These are phyloP conservation scores for Lepidochrysops patricia DNA, from an alignment of 2,888 invertebrate species.

Conservation along the genomic window DNA sequence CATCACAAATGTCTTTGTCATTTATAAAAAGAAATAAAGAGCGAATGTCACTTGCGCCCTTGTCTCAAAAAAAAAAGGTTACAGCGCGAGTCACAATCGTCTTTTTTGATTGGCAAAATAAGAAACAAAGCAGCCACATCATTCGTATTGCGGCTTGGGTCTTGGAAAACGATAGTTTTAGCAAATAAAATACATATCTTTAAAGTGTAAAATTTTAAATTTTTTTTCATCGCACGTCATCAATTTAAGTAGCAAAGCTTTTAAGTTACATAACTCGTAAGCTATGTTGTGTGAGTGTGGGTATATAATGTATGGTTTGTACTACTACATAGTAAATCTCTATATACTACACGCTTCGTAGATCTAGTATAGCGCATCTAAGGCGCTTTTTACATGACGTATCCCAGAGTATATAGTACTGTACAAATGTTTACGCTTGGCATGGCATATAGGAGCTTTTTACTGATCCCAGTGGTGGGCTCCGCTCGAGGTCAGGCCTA, in stretches of 20 bases:
- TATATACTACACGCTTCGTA: not conserved
- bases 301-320: too few relatives aligned
- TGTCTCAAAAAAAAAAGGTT: not conserved
- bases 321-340: too few relatives aligned
- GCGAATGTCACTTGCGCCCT: not conserved
- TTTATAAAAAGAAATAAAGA: not conserved
- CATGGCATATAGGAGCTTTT: not conserved
- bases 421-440: not conserved
- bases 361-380: too few relatives aligned
- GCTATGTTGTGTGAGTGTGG: too few relatives aligned
- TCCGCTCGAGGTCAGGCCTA: constrained; percentile 43
- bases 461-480: constrained; percentile 17
- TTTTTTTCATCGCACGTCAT: too few relatives aligned
- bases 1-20: not conserved
- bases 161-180: not conserved
- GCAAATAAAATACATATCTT: too few relatives aligned
- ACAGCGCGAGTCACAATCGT: not conserved
- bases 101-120: not conserved
- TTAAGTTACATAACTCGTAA: too few relatives aligned
- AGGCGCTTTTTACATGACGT: not conserved
- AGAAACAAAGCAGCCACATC: not conserved
- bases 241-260: too few relatives aligned
- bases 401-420: not conserved
- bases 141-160: not conserved
- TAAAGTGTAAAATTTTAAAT: not conserved